A percentile compares a stretch with the other conserved stretches of the same genome.
Conservation (phyloP, 23 tunicate genomes). For the Pegea sp. region DNA sequence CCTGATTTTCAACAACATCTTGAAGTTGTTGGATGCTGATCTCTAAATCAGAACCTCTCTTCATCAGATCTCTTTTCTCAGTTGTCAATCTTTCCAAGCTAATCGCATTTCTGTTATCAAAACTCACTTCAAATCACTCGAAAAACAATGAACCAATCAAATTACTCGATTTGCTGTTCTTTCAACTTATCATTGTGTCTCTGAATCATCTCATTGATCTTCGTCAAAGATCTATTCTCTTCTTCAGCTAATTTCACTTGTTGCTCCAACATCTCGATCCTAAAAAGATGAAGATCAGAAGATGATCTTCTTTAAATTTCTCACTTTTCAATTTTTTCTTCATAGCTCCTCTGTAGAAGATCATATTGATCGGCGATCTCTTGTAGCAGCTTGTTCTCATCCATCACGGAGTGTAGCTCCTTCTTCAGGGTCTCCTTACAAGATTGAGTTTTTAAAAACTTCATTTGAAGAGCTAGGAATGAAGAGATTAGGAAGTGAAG, state of each 20-base stretch:
- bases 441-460: too few species aligned
- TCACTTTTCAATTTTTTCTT: slow-evolving; percentile 30
- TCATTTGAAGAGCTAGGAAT: too few species aligned
- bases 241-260: slow-evolving; percentile 20
- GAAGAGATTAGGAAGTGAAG: too few species aligned
- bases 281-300: background rate
- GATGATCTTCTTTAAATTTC: background rate
- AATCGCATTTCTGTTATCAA: slow-evolving; percentile 2
- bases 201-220: slow-evolving; percentile 65
- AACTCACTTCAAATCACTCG: background rate
- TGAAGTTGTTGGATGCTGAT: slow-evolving; percentile 35
- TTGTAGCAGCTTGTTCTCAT: slow-evolving; percentile 33
- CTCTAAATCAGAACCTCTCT: slow-evolving; percentile 27
- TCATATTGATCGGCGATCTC: slow-evolving; percentile 64
- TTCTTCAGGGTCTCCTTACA: slow-evolving; percentile 18
- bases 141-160: background rate
- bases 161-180: slow-evolving; percentile 21
- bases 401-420: slow-evolving; percentile 34
- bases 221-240: slow-evolving; percentile 45
- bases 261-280: slow-evolving; percentile 46
- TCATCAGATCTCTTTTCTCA: slow-evolving; percentile 29
- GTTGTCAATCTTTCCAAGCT: slow-evolving; percentile 41
- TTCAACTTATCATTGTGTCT: slow-evolving; percentile 63
- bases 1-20: slow-evolving; percentile 37
- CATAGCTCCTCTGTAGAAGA: slow-evolving; percentile 21